A percentile compares a stretch with the other conserved stretches of the same genome.
These are phyloP conservation scores for Tetranychus cinnabarinus DNA, from an alignment of 1,140 invertebrate genomes.

Conservation along the genomic window DNA sequence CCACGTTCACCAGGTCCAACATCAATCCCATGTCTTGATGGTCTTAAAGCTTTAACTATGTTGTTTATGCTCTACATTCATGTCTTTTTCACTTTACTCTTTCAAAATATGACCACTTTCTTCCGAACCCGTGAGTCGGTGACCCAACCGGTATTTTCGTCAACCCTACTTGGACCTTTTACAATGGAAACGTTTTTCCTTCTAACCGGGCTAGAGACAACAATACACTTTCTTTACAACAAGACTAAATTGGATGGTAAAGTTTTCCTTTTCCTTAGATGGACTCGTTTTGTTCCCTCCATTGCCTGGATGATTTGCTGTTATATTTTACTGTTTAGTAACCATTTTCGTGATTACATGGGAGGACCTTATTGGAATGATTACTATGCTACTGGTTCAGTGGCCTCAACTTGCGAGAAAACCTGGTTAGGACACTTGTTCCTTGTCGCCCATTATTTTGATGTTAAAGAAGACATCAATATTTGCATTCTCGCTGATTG, in stretches of 20 bases:
- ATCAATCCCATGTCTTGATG: not conserved
- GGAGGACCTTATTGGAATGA: not conserved
- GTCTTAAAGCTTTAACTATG: not conserved
- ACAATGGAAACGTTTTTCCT: not conserved
- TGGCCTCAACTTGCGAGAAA: not conserved
- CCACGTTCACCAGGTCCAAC: not conserved
- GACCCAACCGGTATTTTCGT: not conserved
- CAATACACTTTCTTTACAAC: not conserved
- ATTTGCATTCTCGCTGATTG: not conserved
- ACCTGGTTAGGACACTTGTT: not conserved
- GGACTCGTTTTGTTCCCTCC: not conserved
- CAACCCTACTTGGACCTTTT: not conserved
- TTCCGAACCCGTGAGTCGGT: not conserved
- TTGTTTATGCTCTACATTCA: not conserved
- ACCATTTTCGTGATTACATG: not conserved
- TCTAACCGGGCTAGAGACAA: not conserved
- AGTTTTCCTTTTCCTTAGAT: not conserved
- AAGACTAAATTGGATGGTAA: not conserved
- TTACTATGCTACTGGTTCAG: not conserved
- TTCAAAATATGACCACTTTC: not conserved
- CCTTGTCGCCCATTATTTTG: not conserved
- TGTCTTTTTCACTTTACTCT: not conserved
- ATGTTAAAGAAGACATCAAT: not conserved
- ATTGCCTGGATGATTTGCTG: not conserved
- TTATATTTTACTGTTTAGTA: not conserved